Evolutionary conservation across 1,140 invertebrate genomes (phyloP), one percentile per base, ranked within the genome.

Genomic region (Drosophila rhopaloa): DNA sequence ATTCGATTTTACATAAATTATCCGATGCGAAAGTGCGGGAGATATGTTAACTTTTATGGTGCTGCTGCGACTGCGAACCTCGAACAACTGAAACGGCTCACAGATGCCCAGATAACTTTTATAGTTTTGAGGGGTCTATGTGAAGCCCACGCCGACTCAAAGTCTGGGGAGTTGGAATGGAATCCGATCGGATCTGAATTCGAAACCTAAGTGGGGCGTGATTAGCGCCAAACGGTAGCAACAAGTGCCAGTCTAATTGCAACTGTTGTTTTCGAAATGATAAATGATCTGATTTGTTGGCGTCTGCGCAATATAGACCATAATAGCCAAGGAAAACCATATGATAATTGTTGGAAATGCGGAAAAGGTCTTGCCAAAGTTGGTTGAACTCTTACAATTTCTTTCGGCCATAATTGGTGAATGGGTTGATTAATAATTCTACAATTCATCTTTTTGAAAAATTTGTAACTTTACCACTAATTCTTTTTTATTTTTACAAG

Each of bases 181-280:
- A 54, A 59, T 68, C 61, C 29, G 27, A 75, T 63, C 51, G 72
- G 59, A 63, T 76, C 54, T 38, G 35, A 75, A 66, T 56, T 68
- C 41, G 72, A 58, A 53, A 56, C 54, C 40, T 41, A 73, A 62
- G 75, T 77, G 76, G 76, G 51, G 74, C 58, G 76, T 77, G 44
- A 72, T 79, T 66, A 72, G 56, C 78, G 46, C 40, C 70, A 75
- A 76, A 81, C 70, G 24, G 73, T 68, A 76, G 73, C 73, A 66
- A 29, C 61, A 76, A 57, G 61, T 67, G 61, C 38, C 54, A 56
- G 41, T 48, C 50, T 76, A 76, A 76, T 76, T 76, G 54, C 73
- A 67, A 38, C 74, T 48, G 54, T 54, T 19, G 53, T 76, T 76
- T 76, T 76, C 54, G 61, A 76, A 76, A 76, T 76, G 72, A 67